phyloP scores from a whole-genome alignment of 2,797 vertebrate species.

The Emys orbicularis region DNA sequence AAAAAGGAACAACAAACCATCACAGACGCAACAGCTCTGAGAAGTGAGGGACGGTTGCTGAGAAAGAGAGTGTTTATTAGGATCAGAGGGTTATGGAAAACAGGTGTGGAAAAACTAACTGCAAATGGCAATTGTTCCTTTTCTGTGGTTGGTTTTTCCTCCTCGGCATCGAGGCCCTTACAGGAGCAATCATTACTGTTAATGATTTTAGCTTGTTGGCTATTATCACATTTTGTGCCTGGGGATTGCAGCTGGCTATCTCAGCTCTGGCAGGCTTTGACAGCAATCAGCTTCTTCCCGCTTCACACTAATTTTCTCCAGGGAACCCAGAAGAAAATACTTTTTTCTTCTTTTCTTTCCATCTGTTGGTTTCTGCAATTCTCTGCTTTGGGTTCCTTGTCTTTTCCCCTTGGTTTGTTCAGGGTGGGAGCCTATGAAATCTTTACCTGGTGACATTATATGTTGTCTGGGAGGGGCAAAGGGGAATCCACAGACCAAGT shows the following conservation, averaged over 20 bases:
- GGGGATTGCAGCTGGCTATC: slow-evolving; percentile 64
- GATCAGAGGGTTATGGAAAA: slow-evolving; percentile 34
- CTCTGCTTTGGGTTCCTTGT: too few relatives aligned
- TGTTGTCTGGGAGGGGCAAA: neutral
- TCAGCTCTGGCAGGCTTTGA: slow-evolving; percentile 62
- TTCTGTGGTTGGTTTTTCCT: slow-evolving; percentile 16
- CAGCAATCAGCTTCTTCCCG: slow-evolving; percentile 67
- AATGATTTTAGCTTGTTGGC: slow-evolving; percentile 74
- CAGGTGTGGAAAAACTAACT: slow-evolving; percentile 8
- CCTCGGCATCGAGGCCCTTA: slow-evolving; percentile 51
- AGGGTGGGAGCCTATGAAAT: too few relatives aligned
- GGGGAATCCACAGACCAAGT: neutral
- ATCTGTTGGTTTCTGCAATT: neutral
- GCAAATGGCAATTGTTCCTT: neutral
- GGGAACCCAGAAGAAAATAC: slow-evolving; percentile 52
- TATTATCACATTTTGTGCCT: slow-evolving; percentile 70
- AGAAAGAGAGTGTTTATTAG: neutral
- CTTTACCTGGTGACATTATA: neutral
- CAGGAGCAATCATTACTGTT: slow-evolving; percentile 57
- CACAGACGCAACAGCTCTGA: neutral
- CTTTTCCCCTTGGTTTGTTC: neutral
- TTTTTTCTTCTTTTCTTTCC: neutral
- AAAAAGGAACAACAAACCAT: neutral
- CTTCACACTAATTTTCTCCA: slow-evolving; percentile 52
- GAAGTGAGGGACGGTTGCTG: neutral